Evolutionary conservation across 2,113 vertebrate species (phyloP).

Genomic region (Peromyscus californicus): DNA sequence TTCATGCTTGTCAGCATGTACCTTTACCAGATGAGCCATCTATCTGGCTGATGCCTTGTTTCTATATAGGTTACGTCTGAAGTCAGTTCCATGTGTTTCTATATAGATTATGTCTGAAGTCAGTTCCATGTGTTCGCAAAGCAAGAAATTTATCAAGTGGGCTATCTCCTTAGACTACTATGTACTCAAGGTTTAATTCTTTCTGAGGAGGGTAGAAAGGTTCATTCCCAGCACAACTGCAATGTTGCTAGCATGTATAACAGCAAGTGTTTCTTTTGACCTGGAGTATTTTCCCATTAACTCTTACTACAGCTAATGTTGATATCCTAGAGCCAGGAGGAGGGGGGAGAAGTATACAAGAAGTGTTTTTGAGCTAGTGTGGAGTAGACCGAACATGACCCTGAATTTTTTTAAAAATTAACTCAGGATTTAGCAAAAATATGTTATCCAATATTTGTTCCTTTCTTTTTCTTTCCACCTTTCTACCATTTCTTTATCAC

Average conservation of each 20-base stretch:
- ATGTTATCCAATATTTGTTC: neutral
- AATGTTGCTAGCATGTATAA: neutral
- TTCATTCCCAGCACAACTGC: neutral
- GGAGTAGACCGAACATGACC: fast-evolving
- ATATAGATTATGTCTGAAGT: neutral
- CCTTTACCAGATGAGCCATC: neutral
- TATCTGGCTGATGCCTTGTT: neutral
- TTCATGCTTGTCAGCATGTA: neutral
- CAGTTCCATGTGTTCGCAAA: neutral
- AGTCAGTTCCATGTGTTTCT: neutral
- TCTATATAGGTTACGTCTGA: neutral
- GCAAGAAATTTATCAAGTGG: neutral
- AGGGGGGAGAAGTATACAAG: fast-evolving
- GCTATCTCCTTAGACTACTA: neutral
- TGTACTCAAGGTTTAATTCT: neutral
- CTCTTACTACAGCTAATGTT: neutral
- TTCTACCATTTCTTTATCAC: neutral
- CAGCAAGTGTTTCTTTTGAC: neutral
- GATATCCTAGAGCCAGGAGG: neutral
- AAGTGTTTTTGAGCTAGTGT: fast-evolving
- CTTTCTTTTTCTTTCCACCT: neutral
- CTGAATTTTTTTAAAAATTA: neutral
- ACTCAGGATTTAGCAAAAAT: neutral
- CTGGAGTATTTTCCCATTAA: neutral
- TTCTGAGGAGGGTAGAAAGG: neutral